These are phyloP conservation scores for Spizella passerina DNA, from an alignment of 2,797 vertebrate species.

Conservation along the genomic window DNA sequence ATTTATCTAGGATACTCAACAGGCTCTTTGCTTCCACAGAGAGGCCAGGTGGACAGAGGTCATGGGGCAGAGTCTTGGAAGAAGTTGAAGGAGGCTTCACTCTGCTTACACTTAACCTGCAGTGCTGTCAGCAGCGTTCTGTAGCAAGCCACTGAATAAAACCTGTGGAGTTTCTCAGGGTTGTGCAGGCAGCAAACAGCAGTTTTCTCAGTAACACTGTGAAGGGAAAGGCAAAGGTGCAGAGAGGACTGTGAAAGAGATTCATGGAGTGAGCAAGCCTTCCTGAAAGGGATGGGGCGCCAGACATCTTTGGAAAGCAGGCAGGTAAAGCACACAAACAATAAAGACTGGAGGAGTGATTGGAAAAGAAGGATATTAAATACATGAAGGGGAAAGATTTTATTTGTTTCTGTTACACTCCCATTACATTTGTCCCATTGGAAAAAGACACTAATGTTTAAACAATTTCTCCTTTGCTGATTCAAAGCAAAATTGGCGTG, in stretches of 20 bases:
- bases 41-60: background rate
- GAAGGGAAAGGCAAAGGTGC: background rate
- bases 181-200: background rate
- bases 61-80: background rate
- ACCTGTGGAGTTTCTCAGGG: background rate
- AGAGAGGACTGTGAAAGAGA: background rate
- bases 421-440: background rate
- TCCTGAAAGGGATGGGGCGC: background rate
- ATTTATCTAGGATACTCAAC: background rate
- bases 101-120: accelerated
- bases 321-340: background rate
- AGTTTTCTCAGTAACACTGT: background rate
- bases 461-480: accelerated
- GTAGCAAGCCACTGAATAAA: background rate
- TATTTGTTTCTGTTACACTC: background rate
- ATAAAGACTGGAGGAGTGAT: background rate
- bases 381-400: background rate
- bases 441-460: background rate
- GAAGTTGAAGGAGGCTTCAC: background rate
- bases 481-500: background rate
- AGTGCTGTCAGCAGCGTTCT: accelerated
- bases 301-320: background rate
- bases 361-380: background rate
- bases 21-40: background rate
- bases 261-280: background rate